Conservation (phyloP, 2,113 vertebrate genomes). For the Gopherus evgoodei region DNA sequence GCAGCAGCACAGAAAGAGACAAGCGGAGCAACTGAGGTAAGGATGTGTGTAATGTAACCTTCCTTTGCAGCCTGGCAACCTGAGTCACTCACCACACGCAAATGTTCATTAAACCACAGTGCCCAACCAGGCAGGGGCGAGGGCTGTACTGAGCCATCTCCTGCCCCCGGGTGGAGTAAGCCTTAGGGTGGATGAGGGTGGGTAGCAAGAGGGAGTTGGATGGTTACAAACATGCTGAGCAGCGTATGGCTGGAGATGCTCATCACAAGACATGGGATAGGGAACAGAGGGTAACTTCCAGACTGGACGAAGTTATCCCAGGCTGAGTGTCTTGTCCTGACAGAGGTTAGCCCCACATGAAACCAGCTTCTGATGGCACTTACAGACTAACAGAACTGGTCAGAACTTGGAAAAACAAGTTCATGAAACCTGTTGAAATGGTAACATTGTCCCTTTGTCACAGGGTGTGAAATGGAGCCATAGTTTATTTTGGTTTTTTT, state of each 20-base stretch:
- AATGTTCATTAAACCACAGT: neutral
- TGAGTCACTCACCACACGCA: neutral
- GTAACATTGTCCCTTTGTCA: neutral
- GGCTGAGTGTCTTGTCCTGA: neutral
- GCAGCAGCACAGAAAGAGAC: neutral
- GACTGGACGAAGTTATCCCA: neutral
- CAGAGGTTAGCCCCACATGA: neutral
- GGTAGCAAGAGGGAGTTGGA: neutral
- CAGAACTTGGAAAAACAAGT: no score
- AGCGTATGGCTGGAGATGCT: neutral
- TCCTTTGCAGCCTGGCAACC: neutral
- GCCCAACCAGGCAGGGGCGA: neutral
- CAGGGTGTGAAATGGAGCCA: neutral
- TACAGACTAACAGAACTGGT: neutral
- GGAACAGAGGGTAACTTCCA: neutral
- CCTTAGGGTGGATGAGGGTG: neutral
- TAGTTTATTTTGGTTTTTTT: neutral
- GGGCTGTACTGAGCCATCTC: neutral
- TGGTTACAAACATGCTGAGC: neutral
- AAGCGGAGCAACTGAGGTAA: conserved; percentile 35
- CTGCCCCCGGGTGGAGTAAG: neutral
- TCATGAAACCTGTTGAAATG: neutral
- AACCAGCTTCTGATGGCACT: neutral
- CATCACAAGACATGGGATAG: neutral
- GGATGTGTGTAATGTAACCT: neutral